These are phyloP conservation scores for Metallyticus violacea DNA, from an alignment of 2,888 invertebrate species.

Conservation along the genomic window DNA sequence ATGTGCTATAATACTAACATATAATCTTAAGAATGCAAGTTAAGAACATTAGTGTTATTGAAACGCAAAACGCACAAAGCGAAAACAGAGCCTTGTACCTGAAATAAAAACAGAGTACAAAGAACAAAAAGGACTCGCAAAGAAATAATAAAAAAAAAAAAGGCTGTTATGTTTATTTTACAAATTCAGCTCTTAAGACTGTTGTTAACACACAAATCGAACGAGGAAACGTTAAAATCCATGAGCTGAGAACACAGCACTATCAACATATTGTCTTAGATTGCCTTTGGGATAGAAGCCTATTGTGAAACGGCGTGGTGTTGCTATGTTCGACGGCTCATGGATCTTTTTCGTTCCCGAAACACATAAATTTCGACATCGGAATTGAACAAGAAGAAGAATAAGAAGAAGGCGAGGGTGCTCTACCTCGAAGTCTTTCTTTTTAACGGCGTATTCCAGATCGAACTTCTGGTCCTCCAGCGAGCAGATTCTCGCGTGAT, in stretches of 20 bases:
- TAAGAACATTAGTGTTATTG: background rate
- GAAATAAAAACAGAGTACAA: background rate
- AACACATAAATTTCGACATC: background rate
- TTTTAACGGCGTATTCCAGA: constrained; percentile 96
- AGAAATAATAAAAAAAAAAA: constrained; percentile 22
- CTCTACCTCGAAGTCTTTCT: constrained; percentile 96
- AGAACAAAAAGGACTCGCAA: constrained; percentile 36
- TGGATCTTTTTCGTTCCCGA: background rate
- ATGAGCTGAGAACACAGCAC: constrained; percentile 43
- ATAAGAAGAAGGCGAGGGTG: background rate
- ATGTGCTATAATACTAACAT: background rate
- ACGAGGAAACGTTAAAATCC: constrained; percentile 36
- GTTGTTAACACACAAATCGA: constrained; percentile 22
- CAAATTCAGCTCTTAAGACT: background rate
- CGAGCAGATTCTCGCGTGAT: constrained; percentile 81
- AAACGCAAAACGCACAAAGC: background rate
- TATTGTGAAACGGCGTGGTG: background rate
- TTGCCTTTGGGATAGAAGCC: background rate
- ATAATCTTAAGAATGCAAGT: background rate
- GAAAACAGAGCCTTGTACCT: background rate
- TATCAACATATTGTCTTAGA: background rate
- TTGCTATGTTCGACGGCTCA: background rate
- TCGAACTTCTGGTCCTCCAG: constrained; percentile 97
- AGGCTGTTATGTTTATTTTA: background rate
- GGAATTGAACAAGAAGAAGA: background rate